phyloP scores from a whole-genome alignment of 2,113 vertebrate genomes.

The Hassar affinis region DNA sequence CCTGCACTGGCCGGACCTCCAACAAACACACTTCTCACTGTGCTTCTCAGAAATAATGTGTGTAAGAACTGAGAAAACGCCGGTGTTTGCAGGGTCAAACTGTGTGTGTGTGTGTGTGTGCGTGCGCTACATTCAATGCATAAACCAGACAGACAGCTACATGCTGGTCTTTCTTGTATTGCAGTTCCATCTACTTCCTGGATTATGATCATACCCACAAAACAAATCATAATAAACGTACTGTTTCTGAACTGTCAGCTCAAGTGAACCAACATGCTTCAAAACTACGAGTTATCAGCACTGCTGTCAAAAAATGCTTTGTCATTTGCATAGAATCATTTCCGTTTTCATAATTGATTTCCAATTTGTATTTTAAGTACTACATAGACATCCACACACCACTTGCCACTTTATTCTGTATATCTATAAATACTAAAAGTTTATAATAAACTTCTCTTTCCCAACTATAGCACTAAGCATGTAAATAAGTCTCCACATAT shows the following conservation, averaged over 20 bases:
- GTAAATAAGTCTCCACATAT: conserved; percentile 8
- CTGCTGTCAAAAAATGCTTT: neutral
- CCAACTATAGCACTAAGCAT: neutral
- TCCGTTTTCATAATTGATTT: neutral
- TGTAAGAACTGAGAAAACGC: neutral
- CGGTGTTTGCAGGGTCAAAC: neutral
- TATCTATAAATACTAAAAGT: neutral
- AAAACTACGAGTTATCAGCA: neutral
- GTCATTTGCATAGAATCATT: neutral
- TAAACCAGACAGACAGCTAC: neutral
- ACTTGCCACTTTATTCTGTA: neutral
- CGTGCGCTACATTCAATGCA: neutral
- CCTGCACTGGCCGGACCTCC: neutral
- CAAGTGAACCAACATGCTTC: neutral
- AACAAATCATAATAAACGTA: neutral
- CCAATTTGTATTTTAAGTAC: neutral
- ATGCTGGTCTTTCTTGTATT: neutral
- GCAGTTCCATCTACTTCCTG: neutral
- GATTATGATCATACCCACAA: neutral
- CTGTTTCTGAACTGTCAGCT: neutral
- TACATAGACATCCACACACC: neutral
- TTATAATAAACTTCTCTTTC: neutral
- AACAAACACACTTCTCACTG: neutral
- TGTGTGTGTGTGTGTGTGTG: too few relatives aligned
- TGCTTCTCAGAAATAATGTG: neutral